Conservation (phyloP, 2,113 vertebrate species). For the Glaucidium brasilianum region DNA sequence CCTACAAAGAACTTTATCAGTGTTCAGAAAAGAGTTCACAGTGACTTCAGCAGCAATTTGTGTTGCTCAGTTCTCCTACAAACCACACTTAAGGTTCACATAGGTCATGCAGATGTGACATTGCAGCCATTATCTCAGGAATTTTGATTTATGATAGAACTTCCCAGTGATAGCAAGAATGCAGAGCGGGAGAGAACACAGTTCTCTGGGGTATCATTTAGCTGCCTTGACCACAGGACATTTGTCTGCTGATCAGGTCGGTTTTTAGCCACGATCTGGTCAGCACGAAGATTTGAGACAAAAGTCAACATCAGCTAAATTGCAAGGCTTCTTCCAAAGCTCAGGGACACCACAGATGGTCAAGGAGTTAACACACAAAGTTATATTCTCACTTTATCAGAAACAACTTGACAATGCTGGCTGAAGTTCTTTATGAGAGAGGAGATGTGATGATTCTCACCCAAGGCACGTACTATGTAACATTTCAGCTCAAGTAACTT, state of each 20-base stretch:
- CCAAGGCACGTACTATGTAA: rapidly evolving
- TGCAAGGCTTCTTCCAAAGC: background rate
- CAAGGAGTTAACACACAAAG: background rate
- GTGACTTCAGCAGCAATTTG: background rate
- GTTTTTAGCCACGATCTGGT: background rate
- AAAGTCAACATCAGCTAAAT: background rate
- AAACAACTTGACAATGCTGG: background rate
- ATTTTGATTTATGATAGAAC: background rate
- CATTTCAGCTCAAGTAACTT: background rate
- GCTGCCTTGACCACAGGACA: background rate
- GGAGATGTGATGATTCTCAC: background rate
- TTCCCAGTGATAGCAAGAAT: background rate
- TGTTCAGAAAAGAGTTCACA: background rate
- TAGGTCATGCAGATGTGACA: rapidly evolving
- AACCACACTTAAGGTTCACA: background rate
- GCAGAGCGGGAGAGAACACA: background rate
- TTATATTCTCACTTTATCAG: background rate
- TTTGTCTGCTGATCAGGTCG: background rate
- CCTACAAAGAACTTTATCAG: background rate
- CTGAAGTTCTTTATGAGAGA: background rate
- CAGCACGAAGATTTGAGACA: background rate
- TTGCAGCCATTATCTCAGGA: background rate
- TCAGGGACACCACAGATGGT: background rate
- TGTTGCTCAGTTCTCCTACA: background rate
- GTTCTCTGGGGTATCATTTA: background rate